Percentiles rank a stretch among this genome's conserved stretches.
These are phyloP conservation scores for Nerophis ophidion DNA, from an alignment of 2,113 vertebrate species.

Conservation along the genomic window DNA sequence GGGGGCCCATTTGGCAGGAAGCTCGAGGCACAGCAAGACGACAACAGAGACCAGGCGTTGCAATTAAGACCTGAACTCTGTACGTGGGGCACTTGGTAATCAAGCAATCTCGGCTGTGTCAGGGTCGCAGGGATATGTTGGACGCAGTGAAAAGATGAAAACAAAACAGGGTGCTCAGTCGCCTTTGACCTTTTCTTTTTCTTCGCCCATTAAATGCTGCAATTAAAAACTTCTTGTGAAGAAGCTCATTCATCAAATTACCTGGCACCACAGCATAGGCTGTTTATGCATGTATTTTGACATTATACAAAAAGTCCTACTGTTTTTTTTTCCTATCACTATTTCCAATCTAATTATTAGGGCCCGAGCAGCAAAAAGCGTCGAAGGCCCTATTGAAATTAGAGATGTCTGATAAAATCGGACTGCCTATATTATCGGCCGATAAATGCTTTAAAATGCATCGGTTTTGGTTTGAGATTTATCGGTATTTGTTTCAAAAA, in stretches of 20 bases:
- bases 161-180: not conserved
- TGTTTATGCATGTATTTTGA: too few relatives aligned
- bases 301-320: too few relatives aligned
- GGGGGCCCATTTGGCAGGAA: conserved; percentile 24
- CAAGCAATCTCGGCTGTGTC: conserved; percentile 28
- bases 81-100: conserved; percentile 15
- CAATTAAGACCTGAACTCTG: conserved; percentile 26
- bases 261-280: conserved; percentile 22
- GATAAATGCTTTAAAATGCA: too few relatives aligned
- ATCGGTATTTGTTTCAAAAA: too few relatives aligned
- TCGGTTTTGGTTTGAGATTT: too few relatives aligned
- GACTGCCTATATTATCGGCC: too few relatives aligned
- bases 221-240: conserved; percentile 21
- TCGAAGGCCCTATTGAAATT: too few relatives aligned
- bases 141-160: conserved; percentile 34
- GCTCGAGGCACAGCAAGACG: conserved; percentile 17
- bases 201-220: conserved; percentile 19
- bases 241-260: conserved; percentile 36
- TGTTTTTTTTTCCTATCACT: too few relatives aligned
- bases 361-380: too few relatives aligned
- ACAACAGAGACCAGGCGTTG: conserved; percentile 15
- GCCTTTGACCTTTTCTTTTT: conserved; percentile 18
- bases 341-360: too few relatives aligned
- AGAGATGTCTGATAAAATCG: too few relatives aligned
- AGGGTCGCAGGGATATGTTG: conserved; percentile 24